Percentiles rank a stretch among this genome's conserved stretches.
Conservation (phyloP, 1,140 invertebrate species). For the Panagrolaimus sp. region DNA sequence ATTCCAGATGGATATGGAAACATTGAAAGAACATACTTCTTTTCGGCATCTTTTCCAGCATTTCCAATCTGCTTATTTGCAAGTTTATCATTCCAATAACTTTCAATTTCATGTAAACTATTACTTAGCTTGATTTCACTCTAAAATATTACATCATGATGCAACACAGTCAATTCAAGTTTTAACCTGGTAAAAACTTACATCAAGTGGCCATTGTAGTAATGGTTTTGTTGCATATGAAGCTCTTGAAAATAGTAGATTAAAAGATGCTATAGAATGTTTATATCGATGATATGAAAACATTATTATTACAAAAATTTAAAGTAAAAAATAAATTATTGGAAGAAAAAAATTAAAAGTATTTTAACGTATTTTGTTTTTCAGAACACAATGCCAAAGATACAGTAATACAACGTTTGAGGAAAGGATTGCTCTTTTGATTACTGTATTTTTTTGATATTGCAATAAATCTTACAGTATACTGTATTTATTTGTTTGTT, state of each 20-base stretch:
- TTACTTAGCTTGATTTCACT: not conserved
- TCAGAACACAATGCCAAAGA: too few relatives aligned
- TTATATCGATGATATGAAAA: slow-evolving; percentile 5
- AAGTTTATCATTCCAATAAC: slow-evolving; percentile 1
- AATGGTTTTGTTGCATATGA: slow-evolving; percentile 2
- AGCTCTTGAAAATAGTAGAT: not conserved
- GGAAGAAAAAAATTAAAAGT: too few relatives aligned
- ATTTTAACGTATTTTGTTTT: too few relatives aligned
- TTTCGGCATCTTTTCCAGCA: slow-evolving; percentile 1
- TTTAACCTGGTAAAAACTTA: not conserved
- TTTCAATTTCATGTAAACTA: slow-evolving; percentile 13
- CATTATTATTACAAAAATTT: not conserved
- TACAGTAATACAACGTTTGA: too few relatives aligned
- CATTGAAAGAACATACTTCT: slow-evolving; percentile 68
- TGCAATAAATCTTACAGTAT: too few relatives aligned
- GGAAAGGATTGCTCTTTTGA: too few relatives aligned
- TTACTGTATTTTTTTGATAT: too few relatives aligned
- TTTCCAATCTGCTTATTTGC: not conserved
- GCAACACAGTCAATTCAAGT: too few relatives aligned
- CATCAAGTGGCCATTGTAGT: slow-evolving; percentile 15
- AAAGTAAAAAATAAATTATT: too few relatives aligned
- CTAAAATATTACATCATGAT: not conserved
- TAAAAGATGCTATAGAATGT: not conserved
- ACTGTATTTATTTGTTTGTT: too few relatives aligned
- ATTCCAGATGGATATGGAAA: slow-evolving; percentile 97